Conservation (phyloP, 92 coral and sea anemone species). For the Plumapathes pennacea region DNA sequence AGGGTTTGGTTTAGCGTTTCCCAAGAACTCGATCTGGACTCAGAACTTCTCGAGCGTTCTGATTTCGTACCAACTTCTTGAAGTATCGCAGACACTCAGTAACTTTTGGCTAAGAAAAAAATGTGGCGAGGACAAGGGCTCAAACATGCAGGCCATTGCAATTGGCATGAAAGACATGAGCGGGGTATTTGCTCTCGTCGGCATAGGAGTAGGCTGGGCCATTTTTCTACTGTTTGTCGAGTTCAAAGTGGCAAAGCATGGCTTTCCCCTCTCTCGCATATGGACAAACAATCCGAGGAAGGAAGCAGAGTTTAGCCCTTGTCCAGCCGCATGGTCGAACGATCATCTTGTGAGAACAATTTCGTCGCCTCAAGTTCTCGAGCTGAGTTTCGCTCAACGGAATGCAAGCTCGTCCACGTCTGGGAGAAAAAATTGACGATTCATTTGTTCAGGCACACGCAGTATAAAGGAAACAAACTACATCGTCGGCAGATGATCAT, state of each 20-base stretch:
- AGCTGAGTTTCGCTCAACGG: too few species aligned
- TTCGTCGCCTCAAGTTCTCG: too few species aligned
- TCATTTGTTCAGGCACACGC: too few species aligned
- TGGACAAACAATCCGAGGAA: slow-evolving; percentile 40
- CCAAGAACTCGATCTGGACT: slow-evolving; percentile 54
- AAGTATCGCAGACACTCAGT: slow-evolving; percentile 29
- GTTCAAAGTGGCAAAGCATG: slow-evolving; percentile 22
- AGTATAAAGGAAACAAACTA: too few species aligned
- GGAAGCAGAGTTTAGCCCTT: too few species aligned
- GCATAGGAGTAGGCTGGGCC: slow-evolving; percentile 28
- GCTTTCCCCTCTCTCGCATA: slow-evolving; percentile 28
- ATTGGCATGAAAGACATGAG: slow-evolving; percentile 47
- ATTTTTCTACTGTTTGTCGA: slow-evolving; percentile 27
- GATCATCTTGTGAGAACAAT: too few species aligned
- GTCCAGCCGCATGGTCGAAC: too few species aligned
- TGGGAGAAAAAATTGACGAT: too few species aligned
- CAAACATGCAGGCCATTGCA: slow-evolving; percentile 16
- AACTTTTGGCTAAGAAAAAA: slow-evolving; percentile 45
- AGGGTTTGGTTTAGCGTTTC: slow-evolving; percentile 58
- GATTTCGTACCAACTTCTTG: slow-evolving; percentile 29
- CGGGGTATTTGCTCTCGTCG: slow-evolving; percentile 47
- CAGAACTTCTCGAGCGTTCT: slow-evolving; percentile 36
- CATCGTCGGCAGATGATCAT: too few species aligned
- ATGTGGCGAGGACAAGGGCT: slow-evolving; percentile 7
- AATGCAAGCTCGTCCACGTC: too few species aligned